Base-by-base conservation (phyloP, 2,888 invertebrate species). In the Icerya purchasi region DNA sequence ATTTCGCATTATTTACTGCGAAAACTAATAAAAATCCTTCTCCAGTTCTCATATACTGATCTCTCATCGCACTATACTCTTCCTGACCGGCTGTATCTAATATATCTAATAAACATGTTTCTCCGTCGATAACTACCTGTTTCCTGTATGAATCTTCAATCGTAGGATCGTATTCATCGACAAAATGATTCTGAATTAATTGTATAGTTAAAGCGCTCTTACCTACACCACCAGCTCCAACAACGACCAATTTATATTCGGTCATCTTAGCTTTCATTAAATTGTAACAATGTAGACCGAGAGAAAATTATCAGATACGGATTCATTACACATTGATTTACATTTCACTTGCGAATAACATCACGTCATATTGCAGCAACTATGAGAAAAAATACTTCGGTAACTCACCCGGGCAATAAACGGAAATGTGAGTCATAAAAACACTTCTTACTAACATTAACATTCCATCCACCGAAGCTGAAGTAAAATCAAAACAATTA, bases 11-110 rank as follows among this genome's bases (percentile, higher is more conserved):
- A 76, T 98, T 98, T 67, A 98, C 94, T 66, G 98, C 97, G 75
- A 98, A 98, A 65, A 98, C 98, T 69, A 98, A 80, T 64, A 98
- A 80, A 76, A 98, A 98, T 18, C 98, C 97, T 76, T 98, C 97
- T 49, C 97, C 97, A 55, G 97, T 98, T 70, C 97, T 80, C 97
- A 98, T 97, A 74, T 98, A 98, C 79, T 98, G 97, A 76, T 98
- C 98, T 69, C 97, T 77, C 97, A 98, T 98, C 66, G 97, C 97
- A 70, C 94, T 78, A 75, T 97, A 98, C 75, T 98, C 97, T 74
- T 98, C 98, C 80, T 98, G 98, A 64, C 98, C 98, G 59, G 98
- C 98, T 63, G 98, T 98, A 73, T 98, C 98, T 70, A 98, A 78
- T 70, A 98, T 98, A 75, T 98, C 98, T 69, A 98, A 76, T 68